Evolutionary conservation across 2,113 vertebrate genomes (phyloP).

Genomic region (Heterochromis multidens): DNA sequence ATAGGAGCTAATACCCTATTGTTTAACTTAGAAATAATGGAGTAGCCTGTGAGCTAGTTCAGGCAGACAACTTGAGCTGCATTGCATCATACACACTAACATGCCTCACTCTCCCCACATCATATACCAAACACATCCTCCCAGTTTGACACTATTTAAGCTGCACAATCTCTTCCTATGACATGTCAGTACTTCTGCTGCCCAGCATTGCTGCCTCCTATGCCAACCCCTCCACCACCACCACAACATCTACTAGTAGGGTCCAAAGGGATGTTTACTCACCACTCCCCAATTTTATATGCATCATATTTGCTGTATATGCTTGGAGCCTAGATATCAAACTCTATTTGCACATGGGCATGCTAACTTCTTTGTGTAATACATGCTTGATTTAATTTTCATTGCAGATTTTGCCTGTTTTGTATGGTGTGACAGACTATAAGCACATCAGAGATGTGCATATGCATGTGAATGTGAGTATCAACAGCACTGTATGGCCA

Average conservation of each 20-base stretch:
- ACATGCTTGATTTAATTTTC: background rate
- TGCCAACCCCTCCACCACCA: background rate
- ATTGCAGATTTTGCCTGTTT: background rate
- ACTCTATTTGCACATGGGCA: background rate
- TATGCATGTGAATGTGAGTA: background rate
- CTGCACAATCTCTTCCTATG: background rate
- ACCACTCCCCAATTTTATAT: accelerated
- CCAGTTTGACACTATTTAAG: background rate
- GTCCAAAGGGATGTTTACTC: background rate
- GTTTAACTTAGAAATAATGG: background rate
- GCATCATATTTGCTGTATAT: background rate
- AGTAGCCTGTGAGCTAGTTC: background rate
- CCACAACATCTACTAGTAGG: background rate
- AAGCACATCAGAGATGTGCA: background rate
- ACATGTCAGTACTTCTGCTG: background rate
- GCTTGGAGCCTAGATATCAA: background rate
- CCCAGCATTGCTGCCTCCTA: background rate
- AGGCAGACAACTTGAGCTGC: background rate
- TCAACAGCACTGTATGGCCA: background rate
- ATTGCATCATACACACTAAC: background rate
- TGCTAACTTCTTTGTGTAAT: background rate
- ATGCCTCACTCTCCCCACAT: background rate
- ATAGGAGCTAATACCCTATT: background rate
- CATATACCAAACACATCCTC: background rate
- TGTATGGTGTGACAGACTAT: background rate